Percentiles rank a stretch among this genome's conserved stretches.
These are phyloP conservation scores for Colinus virginianus DNA, from an alignment of 2,113 vertebrate genomes.

Conservation along the genomic window DNA sequence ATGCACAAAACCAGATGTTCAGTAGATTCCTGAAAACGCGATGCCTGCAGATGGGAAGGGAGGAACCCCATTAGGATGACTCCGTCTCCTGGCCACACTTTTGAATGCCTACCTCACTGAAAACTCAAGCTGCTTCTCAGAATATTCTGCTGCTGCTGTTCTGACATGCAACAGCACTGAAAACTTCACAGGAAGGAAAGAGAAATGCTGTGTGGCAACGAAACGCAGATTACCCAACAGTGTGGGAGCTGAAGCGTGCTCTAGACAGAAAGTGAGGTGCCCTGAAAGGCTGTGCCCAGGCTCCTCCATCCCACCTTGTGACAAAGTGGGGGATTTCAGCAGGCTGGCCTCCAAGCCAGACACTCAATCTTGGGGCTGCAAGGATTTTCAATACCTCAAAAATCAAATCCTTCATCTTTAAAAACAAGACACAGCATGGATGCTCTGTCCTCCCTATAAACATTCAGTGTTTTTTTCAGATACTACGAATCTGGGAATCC, in stretches of 20 bases:
- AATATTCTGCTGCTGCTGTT: background rate
- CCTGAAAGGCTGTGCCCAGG: background rate
- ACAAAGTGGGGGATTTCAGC: background rate
- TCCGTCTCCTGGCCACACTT: background rate
- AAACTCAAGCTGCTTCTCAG: background rate
- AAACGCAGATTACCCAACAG: rapidly evolving
- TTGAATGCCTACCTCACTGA: background rate
- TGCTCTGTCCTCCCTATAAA: background rate
- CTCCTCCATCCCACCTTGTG: background rate
- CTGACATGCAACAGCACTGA: background rate
- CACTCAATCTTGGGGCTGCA: background rate
- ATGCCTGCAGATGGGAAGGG: rapidly evolving
- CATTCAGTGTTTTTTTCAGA: background rate
- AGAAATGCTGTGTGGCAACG: background rate
- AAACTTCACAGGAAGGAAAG: background rate
- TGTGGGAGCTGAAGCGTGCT: rapidly evolving
- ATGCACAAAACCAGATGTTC: background rate
- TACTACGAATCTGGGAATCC: background rate
- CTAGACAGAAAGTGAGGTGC: background rate
- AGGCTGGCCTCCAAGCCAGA: background rate
- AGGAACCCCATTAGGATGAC: background rate
- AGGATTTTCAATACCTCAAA: background rate
- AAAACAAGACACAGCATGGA: background rate
- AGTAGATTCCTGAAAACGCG: background rate
- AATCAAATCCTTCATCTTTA: constrained; percentile 32